These are phyloP conservation scores for Ophion ventricosus DNA, from an alignment of 2,888 invertebrate genomes.

Conservation along the genomic window DNA sequence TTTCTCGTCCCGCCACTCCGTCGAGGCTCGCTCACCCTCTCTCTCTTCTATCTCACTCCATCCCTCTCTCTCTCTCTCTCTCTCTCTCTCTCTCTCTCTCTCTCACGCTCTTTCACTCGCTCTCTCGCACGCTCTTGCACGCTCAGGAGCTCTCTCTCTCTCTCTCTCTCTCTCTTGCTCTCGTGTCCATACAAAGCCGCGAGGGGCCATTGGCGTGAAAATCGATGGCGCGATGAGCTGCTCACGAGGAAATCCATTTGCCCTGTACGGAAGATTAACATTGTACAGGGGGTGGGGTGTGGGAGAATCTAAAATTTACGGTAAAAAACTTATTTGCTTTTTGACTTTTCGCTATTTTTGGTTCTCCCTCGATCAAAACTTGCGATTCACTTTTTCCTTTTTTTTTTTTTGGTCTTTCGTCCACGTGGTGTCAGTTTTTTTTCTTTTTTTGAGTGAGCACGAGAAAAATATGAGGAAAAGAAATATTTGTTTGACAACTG, in stretches of 20 bases:
- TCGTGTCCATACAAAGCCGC: slow-evolving; percentile 28
- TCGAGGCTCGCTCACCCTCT: slow-evolving; percentile 3
- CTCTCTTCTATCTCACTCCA: slow-evolving; percentile 2
- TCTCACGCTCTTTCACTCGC: neutral
- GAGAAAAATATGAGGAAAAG: no score
- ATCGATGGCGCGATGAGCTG: slow-evolving; percentile 52
- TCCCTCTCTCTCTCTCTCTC: slow-evolving; percentile 27
- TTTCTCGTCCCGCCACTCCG: slow-evolving; percentile 17
- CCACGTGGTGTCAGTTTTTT: no score
- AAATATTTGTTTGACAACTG: no score
- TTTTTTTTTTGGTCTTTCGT: no score
- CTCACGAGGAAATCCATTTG: slow-evolving; percentile 3
- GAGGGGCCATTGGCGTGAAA: slow-evolving; percentile 57
- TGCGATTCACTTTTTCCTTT: no score
- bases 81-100: neutral
- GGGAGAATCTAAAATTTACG: no score
- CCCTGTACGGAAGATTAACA: neutral
- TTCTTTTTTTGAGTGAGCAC: no score
- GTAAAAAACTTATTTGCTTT: no score
- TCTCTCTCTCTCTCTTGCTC: neutral
- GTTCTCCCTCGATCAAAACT: no score
- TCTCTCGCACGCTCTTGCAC: no score
- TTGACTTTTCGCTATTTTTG: no score
- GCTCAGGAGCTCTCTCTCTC: neutral
- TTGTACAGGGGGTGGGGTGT: no score